These are phyloP conservation scores for Trichoplusia ni DNA, from an alignment of 1,140 invertebrate species.

Conservation along the genomic window DNA sequence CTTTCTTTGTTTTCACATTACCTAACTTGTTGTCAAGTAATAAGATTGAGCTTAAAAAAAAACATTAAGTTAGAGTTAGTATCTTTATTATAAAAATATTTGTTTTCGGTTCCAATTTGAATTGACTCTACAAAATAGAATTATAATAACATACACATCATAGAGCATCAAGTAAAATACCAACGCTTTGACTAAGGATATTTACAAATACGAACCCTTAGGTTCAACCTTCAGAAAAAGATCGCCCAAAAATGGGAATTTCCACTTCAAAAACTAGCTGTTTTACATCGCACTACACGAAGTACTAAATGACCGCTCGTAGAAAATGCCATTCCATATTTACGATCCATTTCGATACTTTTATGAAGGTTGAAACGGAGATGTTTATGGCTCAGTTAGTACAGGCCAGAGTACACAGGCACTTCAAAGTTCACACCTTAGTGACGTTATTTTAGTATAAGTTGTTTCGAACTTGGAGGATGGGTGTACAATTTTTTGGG, in stretches of 20 bases:
- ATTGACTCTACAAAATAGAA: too few relatives aligned
- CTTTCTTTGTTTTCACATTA: too few relatives aligned
- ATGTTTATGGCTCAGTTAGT: slow-evolving; percentile 40
- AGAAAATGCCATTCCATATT: slow-evolving; percentile 40
- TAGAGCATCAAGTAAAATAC: too few relatives aligned
- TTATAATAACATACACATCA: too few relatives aligned
- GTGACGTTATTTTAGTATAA: background rate
- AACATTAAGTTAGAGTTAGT: too few relatives aligned
- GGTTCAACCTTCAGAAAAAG: too few relatives aligned
- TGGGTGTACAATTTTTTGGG: background rate
- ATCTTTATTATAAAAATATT: too few relatives aligned
- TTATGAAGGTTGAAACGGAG: slow-evolving; percentile 36
- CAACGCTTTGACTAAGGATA: too few relatives aligned
- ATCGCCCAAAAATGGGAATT: background rate
- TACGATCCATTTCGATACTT: slow-evolving; percentile 42
- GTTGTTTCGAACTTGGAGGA: background rate
- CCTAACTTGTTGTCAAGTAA: too few relatives aligned
- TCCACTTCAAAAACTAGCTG: slow-evolving; percentile 9
- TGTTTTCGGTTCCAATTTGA: too few relatives aligned
- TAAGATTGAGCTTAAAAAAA: too few relatives aligned
- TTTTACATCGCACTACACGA: slow-evolving; percentile 26
- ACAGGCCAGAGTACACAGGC: slow-evolving; percentile 23
- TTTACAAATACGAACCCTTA: too few relatives aligned
- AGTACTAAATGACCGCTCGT: slow-evolving; percentile 27
- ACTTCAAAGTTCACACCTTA: slow-evolving; percentile 17